Evolutionary conservation across 2,797 vertebrate genomes (phyloP).

Genomic region (Fundulus diaphanus): DNA sequence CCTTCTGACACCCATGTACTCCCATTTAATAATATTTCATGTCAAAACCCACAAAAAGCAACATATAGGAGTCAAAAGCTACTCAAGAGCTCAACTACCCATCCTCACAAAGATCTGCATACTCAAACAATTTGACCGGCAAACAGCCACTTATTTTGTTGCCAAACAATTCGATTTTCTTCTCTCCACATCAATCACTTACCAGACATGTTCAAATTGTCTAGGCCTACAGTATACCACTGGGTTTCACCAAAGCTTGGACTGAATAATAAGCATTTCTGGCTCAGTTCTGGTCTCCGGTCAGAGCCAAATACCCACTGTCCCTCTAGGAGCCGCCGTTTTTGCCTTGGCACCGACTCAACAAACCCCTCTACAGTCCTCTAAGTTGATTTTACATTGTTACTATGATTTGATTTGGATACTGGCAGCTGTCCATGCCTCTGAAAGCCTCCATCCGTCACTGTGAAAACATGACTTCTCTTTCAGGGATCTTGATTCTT

Average conservation of each 20-base stretch:
- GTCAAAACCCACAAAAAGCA: slow-evolving; percentile 29
- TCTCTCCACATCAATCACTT: slow-evolving; percentile 36
- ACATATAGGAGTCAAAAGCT: neutral
- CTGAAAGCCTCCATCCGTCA: slow-evolving; percentile 48
- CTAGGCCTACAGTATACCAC: neutral
- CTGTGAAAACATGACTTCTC: slow-evolving; percentile 31
- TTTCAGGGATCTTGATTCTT: slow-evolving; percentile 20
- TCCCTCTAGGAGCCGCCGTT: slow-evolving; percentile 35
- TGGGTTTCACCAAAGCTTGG: slow-evolving; percentile 3
- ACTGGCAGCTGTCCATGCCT: slow-evolving; percentile 33
- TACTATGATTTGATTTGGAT: slow-evolving; percentile 32
- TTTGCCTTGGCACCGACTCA: slow-evolving; percentile 40
- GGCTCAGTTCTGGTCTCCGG: slow-evolving; percentile 22
- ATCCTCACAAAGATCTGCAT: neutral
- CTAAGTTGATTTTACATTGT: slow-evolving; percentile 34
- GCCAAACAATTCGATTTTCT: slow-evolving; percentile 7
- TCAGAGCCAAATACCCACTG: slow-evolving; percentile 18
- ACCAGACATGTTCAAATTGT: slow-evolving; percentile 13
- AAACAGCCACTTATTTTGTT: slow-evolving; percentile 10
- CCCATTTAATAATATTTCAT: neutral
- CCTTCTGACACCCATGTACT: neutral
- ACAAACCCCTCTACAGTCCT: slow-evolving; percentile 15
- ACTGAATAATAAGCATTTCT: slow-evolving; percentile 34
- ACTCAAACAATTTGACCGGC: slow-evolving; percentile 1
- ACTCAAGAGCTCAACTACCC: neutral